Conservation (phyloP, 2,888 invertebrate species). For the Fabriciana adippe region DNA sequence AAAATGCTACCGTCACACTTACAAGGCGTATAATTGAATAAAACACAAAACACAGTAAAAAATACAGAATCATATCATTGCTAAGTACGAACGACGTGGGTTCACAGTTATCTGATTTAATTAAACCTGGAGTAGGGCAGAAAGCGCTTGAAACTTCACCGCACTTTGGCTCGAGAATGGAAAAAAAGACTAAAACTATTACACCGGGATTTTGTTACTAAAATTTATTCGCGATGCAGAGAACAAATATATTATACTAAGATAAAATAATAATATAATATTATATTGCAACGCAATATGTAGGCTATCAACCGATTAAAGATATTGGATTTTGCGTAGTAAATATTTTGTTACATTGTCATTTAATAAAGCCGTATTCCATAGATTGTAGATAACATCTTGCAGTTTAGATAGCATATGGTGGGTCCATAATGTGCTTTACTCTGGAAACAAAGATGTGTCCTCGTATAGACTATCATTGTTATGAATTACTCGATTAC, state of each 20-base stretch:
- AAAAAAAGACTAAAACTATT: slow-evolving; percentile 16
- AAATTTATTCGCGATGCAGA: slow-evolving; percentile 10
- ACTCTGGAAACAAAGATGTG: slow-evolving; percentile 18
- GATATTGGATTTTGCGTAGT: slow-evolving; percentile 15
- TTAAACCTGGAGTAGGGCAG: slow-evolving; percentile 27
- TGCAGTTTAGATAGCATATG: background rate
- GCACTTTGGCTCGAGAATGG: slow-evolving; percentile 21
- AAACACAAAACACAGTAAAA: slow-evolving; percentile 5
- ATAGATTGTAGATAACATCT: background rate
- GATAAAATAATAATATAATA: too few relatives aligned
- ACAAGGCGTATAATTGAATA: background rate
- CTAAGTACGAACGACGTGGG: slow-evolving; percentile 24
- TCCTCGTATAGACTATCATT: slow-evolving; percentile 22
- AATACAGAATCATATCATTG: slow-evolving; percentile 22
- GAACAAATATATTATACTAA: too few relatives aligned
- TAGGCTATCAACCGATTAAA: slow-evolving; percentile 7
- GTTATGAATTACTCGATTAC: slow-evolving; percentile 35
- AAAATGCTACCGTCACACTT: slow-evolving; percentile 4
- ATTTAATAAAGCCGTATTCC: background rate
- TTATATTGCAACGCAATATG: slow-evolving; percentile 3
- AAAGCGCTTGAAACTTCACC: slow-evolving; percentile 27
- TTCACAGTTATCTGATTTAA: slow-evolving; percentile 29
- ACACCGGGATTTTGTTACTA: slow-evolving; percentile 13
- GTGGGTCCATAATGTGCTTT: slow-evolving; percentile 13
- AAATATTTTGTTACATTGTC: background rate